phyloP scores from a whole-genome alignment of 2,113 vertebrate genomes.

The Hippotragus niger region DNA sequence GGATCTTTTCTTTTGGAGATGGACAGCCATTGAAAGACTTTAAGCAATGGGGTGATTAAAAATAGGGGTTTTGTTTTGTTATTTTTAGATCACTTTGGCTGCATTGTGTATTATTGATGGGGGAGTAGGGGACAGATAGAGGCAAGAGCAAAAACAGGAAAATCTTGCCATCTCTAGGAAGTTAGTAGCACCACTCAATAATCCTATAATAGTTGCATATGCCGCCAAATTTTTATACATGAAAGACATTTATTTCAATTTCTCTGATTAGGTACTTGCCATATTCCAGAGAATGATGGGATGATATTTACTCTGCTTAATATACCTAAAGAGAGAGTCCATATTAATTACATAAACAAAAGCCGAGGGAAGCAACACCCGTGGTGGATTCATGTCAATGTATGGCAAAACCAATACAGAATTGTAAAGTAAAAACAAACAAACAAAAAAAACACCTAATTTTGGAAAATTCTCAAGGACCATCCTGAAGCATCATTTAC shows the following conservation, averaged over 20 bases:
- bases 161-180: background rate
- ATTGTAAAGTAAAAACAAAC: too few relatives aligned
- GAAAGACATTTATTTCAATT: background rate
- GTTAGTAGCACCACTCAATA: background rate
- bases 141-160: background rate
- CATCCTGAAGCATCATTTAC: background rate
- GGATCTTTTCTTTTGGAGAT: background rate
- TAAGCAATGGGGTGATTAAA: background rate
- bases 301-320: background rate
- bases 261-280: background rate
- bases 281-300: background rate
- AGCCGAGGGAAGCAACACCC: background rate
- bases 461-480: constrained; percentile 8
- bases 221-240: background rate
- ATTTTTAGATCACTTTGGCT: background rate
- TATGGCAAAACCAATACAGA: too few relatives aligned
- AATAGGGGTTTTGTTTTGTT: background rate
- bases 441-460: background rate
- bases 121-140: background rate
- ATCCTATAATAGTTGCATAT: background rate
- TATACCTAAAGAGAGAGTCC: background rate
- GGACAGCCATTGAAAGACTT: background rate
- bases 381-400: too few relatives aligned
- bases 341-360: background rate
- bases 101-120: background rate